Conservation (phyloP, 2,797 vertebrate genomes). For the Cryptoprocta ferox region DNA sequence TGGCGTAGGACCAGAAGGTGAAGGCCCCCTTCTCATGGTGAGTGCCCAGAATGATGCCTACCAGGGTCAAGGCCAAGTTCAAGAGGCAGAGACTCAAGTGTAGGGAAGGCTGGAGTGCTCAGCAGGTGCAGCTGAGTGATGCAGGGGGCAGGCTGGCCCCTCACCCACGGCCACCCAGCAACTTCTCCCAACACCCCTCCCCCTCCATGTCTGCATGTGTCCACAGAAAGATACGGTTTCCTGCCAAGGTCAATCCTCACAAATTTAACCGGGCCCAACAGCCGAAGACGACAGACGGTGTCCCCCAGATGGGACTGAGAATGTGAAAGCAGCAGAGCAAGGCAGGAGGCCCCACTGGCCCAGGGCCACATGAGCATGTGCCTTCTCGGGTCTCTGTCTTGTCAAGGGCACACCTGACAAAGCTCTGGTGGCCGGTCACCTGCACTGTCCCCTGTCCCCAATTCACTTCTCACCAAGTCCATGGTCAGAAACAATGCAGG, state of each 20-base stretch:
- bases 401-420: too few species aligned
- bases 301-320: background rate
- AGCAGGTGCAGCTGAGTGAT: background rate
- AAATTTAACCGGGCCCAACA: accelerated
- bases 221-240: accelerated
- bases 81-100: background rate
- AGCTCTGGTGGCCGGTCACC: background rate
- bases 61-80: conserved; percentile 86
- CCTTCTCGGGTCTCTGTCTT: background rate
- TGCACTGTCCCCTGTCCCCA: accelerated
- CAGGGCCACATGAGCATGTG: accelerated
- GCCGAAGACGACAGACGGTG: background rate
- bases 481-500: accelerated
- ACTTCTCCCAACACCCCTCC: background rate
- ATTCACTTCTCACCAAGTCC: background rate
- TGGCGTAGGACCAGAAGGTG: conserved; percentile 98
- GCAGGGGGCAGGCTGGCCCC: background rate
- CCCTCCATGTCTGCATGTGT: accelerated
- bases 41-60: conserved; percentile 97
- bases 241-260: background rate
- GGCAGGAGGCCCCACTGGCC: accelerated
- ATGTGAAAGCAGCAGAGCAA: background rate
- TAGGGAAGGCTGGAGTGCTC: background rate
- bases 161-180: background rate
- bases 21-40: conserved; percentile 97